phyloP scores from a whole-genome alignment of 2,797 vertebrate genomes.

The Pithecia hirsuta region DNA sequence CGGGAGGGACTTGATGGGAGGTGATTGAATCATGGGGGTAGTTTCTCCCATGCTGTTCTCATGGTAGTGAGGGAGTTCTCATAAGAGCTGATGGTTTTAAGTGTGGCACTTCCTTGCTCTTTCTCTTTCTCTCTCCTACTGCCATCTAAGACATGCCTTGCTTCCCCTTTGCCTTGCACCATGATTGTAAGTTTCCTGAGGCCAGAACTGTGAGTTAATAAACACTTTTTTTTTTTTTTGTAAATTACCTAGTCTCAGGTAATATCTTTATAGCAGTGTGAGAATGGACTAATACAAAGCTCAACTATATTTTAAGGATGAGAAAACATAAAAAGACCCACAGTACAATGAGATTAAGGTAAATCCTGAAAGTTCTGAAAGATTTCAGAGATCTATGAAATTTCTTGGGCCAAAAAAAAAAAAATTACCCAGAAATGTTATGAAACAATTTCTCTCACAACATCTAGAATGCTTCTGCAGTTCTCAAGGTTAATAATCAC shows the following conservation, averaged over 20 bases:
- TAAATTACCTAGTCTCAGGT: neutral
- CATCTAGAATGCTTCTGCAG: neutral
- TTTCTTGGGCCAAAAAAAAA: constrained; percentile 9
- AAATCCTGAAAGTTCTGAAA: constrained; percentile 42
- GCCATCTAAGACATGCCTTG: neutral
- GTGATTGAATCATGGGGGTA: neutral
- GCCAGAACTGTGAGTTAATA: neutral
- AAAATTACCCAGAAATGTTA: neutral
- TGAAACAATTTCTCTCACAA: neutral
- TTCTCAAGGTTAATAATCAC: constrained; percentile 28
- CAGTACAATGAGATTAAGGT: neutral
- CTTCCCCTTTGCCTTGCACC: neutral
- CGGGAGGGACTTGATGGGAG: neutral
- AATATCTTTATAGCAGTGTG: neutral
- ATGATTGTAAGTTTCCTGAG: neutral
- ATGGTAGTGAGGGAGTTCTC: neutral
- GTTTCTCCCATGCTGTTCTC: neutral
- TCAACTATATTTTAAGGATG: constrained; percentile 21
- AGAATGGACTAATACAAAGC: neutral
- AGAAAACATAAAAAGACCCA: constrained; percentile 43
- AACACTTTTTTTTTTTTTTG: neutral
- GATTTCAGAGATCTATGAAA: constrained; percentile 29
- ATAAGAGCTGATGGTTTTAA: neutral
- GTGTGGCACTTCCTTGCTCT: neutral
- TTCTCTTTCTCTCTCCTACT: neutral